Evolutionary conservation across 2,888 invertebrate species (phyloP), one percentile per base, ranked within the genome.

Genomic region (Axea sp.): DNA sequence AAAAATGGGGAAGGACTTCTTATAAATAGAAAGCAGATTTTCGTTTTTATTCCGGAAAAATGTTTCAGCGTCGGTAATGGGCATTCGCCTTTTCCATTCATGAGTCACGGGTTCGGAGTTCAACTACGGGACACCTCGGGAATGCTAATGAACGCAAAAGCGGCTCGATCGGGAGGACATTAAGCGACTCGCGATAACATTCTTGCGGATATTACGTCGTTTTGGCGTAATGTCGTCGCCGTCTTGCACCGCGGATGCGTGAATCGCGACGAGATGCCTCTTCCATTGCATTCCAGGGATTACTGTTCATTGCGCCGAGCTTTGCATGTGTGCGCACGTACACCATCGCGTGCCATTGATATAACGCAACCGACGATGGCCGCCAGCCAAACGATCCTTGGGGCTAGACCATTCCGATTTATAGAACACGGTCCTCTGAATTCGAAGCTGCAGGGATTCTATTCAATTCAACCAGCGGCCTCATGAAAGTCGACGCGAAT

Each of bases 401-500:
- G 73, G 79, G 77, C 78, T 81, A 80, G 78, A 80, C 80, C 77
- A 76, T 81, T 81, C 73, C 76, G 71, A 77, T 79, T 77, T 53
- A 41, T 62, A 35, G 45, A 26, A 62, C 39, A n/a, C 30, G 60
- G 35, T 14, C 43, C 19, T 30, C 43, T 37, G n/a, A n/a, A n/a
- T n/a, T n/a, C n/a, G n/a, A n/a, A n/a, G n/a, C n/a, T 5, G 26
- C 14, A 8, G 9, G 6, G 12, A 12, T 8, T 24, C 24, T 11
- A 41, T 41, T 41, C 24, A 24, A 41, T 41, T 41, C 41, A 24
- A 24, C 28, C 28, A 2, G 28, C 28, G 3, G 3, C 12, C 15
- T 24, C 41, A 8, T 24, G 24, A 11, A 24, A 22, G n/a, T 11
- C 8, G 4, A 8, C 37, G 19, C 19, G 9, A 17, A 17, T 12